phyloP scores from a whole-genome alignment of 2,888 invertebrate species.

The Drosophila diplacantha region DNA sequence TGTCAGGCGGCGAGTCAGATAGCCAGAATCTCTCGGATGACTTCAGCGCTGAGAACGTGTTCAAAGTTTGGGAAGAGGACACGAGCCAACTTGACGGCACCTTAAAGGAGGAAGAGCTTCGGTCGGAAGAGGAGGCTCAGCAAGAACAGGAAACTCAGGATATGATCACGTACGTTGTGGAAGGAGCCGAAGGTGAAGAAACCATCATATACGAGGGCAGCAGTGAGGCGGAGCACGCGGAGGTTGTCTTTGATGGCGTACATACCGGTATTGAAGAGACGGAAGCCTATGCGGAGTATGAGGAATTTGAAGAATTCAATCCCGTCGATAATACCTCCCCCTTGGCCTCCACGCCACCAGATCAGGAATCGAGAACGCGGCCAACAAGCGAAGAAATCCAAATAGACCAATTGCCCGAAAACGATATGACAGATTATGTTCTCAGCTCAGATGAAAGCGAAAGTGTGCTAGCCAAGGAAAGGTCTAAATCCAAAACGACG shows the following conservation, averaged over 20 bases:
- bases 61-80: conserved; percentile 52
- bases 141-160: conserved; percentile 1
- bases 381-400: conserved; percentile 10
- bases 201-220: conserved; percentile 45
- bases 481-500: conserved; percentile 22
- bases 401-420: conserved; percentile 19
- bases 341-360: not conserved
- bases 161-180: conserved; percentile 51
- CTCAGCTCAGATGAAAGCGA: conserved; percentile 52
- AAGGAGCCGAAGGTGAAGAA: conserved; percentile 39
- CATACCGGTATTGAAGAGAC: conserved; percentile 52
- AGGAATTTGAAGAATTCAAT: conserved; percentile 50
- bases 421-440: conserved; percentile 29
- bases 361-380: not conserved
- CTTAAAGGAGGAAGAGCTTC: conserved; percentile 30
- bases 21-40: conserved; percentile 34
- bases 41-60: conserved; percentile 39
- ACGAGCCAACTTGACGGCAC: conserved; percentile 27
- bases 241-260: conserved; percentile 29
- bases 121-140: not conserved
- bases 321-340: conserved; percentile 28
- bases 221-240: conserved; percentile 37
- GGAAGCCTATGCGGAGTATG: conserved; percentile 50
- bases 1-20: conserved; percentile 16
- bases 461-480: conserved; percentile 21